Conservation (phyloP, 2,888 invertebrate species). For the Uropetala carovei region DNA sequence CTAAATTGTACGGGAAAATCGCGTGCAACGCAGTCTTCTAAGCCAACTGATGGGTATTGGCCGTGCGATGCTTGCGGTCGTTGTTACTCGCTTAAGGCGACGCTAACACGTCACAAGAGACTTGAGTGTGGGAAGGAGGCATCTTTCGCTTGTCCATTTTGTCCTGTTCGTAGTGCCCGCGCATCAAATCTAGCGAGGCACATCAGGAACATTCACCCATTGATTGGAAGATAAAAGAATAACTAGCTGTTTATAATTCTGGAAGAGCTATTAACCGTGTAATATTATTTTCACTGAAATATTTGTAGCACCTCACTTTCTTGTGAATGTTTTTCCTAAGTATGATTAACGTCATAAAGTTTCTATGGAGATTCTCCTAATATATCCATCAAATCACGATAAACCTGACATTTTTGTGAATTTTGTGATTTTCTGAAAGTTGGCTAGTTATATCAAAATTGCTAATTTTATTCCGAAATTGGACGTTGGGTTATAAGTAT, state of each 20-base stretch:
- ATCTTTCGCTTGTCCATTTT: slow-evolving; percentile 74
- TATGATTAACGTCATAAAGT: no score
- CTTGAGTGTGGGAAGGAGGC: slow-evolving; percentile 77
- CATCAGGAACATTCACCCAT: slow-evolving; percentile 71
- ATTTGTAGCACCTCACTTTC: no score
- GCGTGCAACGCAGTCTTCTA: slow-evolving; percentile 8
- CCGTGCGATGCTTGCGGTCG: slow-evolving; percentile 72
- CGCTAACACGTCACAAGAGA: slow-evolving; percentile 74
- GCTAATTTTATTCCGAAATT: no score
- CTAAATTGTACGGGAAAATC: no score
- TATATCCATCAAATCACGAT: no score
- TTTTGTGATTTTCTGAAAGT: no score
- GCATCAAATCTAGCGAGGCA: slow-evolving; percentile 72
- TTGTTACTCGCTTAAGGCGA: slow-evolving; percentile 71
- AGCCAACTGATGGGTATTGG: slow-evolving; percentile 45
- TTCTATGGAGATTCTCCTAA: no score
- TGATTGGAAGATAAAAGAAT: neutral
- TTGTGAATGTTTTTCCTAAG: no score
- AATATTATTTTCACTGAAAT: no score
- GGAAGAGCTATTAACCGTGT: neutral
- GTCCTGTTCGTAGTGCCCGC: slow-evolving; percentile 73
- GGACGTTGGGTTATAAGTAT: no score
- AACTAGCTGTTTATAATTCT: neutral
- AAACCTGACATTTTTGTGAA: no score
- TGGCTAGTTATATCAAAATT: no score